phyloP scores from a whole-genome alignment of 2,797 vertebrate species.

The Numenius phaeopus region DNA sequence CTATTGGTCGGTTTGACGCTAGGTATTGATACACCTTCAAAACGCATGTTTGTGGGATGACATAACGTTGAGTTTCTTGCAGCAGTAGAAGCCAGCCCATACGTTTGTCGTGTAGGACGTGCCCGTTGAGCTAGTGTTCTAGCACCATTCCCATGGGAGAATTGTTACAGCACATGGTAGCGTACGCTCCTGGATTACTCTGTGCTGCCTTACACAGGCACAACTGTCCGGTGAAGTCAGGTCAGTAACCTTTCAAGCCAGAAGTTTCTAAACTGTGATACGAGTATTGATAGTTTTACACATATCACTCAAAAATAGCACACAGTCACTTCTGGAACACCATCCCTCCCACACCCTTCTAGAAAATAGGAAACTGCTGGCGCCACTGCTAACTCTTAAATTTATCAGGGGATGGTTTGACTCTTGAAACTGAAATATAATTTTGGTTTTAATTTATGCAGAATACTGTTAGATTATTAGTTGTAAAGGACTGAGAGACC shows the following conservation, averaged over 20 bases:
- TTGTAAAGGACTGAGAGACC: not conserved
- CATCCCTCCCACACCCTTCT: not conserved
- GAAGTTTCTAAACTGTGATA: not conserved
- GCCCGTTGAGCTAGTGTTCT: fast-evolving
- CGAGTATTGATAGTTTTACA: not conserved
- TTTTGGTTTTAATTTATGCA: not conserved
- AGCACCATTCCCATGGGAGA: not conserved
- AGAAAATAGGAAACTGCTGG: not conserved
- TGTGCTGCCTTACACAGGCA: not conserved
- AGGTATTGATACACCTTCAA: not conserved
- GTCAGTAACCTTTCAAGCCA: not conserved
- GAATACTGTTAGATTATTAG: not conserved
- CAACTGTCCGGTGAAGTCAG: not conserved
- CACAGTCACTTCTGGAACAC: not conserved
- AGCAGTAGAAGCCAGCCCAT: not conserved
- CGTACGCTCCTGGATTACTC: not conserved
- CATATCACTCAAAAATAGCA: not conserved
- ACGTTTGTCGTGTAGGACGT: not conserved
- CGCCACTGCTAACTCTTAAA: not conserved
- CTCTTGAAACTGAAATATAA: not conserved
- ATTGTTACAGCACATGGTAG: not conserved
- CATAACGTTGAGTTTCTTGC: not conserved
- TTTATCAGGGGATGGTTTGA: not conserved
- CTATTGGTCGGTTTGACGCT: not conserved
- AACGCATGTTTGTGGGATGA: not conserved